Percentiles rank a stretch among this genome's conserved stretches.
Conservation (phyloP, 1,140 invertebrate species). For the Tetragnatha versicolor region DNA sequence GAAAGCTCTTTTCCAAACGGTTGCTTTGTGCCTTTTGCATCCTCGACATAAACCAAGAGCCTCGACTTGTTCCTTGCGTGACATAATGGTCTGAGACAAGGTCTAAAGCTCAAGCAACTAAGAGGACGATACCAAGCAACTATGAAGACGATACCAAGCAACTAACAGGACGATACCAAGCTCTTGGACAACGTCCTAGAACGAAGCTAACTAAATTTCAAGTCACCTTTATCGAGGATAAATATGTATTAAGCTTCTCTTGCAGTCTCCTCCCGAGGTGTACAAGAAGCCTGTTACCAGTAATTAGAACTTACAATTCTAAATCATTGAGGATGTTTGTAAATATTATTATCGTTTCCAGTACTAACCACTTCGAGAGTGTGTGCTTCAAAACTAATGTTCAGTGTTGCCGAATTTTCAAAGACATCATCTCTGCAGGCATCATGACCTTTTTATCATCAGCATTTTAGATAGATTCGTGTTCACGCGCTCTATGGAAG, state of each 20-base stretch:
- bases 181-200: slow-evolving; percentile 11
- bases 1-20: slow-evolving; percentile 25
- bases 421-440: slow-evolving; percentile 25
- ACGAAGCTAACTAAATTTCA: not conserved
- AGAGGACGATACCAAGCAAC: slow-evolving; percentile 14
- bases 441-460: not conserved
- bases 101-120: slow-evolving; percentile 46
- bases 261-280: not conserved
- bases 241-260: slow-evolving; percentile 13
- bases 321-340: slow-evolving; percentile 17
- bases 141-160: slow-evolving; percentile 30
- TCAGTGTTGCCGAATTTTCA: slow-evolving; percentile 47
- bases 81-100: slow-evolving; percentile 5
- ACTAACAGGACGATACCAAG: slow-evolving; percentile 16
- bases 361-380: not conserved
- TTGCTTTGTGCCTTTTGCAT: slow-evolving; percentile 52
- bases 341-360: slow-evolving; percentile 26
- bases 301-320: slow-evolving; percentile 29
- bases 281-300: slow-evolving; percentile 1
- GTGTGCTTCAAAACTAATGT: slow-evolving; percentile 1
- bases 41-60: slow-evolving; percentile 26
- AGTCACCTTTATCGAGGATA: slow-evolving; percentile 9
- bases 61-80: slow-evolving; percentile 7
- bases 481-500: not conserved
- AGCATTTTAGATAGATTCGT: slow-evolving; percentile 37